A percentile compares a stretch with the other conserved stretches of the same genome.
Evolutionary conservation across 2,888 invertebrate genomes (phyloP).

Genomic region (Chelonus formosanus): DNA sequence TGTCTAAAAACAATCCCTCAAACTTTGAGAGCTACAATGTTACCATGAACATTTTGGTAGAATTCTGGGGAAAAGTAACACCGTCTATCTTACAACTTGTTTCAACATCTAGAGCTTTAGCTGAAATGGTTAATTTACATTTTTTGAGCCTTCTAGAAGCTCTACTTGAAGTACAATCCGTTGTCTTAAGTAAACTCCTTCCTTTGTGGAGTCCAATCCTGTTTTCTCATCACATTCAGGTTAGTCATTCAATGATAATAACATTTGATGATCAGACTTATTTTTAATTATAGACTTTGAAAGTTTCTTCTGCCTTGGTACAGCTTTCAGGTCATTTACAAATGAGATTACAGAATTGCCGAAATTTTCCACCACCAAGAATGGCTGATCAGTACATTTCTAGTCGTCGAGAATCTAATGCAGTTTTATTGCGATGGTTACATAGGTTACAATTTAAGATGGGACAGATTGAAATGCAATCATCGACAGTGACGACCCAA

Average conservation of each 20-base stretch:
- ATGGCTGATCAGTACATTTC: constrained; percentile 65
- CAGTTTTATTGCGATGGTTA: constrained; percentile 80
- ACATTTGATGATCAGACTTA: background rate
- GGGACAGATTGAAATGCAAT: constrained; percentile 95
- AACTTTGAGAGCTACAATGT: constrained; percentile 77
- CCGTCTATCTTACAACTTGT: constrained; percentile 94
- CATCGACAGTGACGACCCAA: constrained; percentile 89
- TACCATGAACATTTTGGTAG: constrained; percentile 85
- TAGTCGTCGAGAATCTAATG: constrained; percentile 66
- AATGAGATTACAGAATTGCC: constrained; percentile 85
- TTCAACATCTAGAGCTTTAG: constrained; percentile 91
- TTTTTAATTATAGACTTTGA: constrained; percentile 17
- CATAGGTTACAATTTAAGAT: constrained; percentile 96
- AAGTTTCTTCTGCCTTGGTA: constrained; percentile 37
- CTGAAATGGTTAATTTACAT: constrained; percentile 97
- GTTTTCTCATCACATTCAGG: constrained; percentile 87
- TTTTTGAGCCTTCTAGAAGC: constrained; percentile 95
- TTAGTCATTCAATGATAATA: constrained; percentile 55
- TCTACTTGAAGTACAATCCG: constrained; percentile 92
- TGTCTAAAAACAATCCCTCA: constrained; percentile 74
- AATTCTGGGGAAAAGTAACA: constrained; percentile 99
- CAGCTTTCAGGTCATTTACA: constrained; percentile 90
- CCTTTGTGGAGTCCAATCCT: constrained; percentile 97
- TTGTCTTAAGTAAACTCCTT: constrained; percentile 87
- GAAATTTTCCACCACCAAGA: constrained; percentile 78